Conservation (phyloP, 2,888 invertebrate genomes). For the Digitonthophagus gazella region DNA sequence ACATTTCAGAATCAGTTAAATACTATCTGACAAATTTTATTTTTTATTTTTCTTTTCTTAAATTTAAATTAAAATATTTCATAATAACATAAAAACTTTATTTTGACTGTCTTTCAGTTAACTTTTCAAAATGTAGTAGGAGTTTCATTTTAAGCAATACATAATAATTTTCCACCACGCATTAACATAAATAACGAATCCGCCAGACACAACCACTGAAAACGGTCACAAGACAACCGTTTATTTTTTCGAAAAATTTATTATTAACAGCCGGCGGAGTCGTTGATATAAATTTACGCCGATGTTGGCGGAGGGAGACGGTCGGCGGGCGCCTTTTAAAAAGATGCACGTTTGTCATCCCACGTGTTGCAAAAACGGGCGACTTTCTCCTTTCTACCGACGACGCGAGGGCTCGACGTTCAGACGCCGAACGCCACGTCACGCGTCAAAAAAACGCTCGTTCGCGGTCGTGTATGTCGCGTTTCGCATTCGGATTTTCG, state of each 20-base stretch:
- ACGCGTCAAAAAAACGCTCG: slow-evolving; percentile 3
- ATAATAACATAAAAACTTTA: neutral
- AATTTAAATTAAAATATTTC: neutral
- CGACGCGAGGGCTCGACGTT: neutral
- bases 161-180: too few relatives aligned
- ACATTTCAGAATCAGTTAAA: neutral
- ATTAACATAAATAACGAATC: too few relatives aligned
- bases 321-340: slow-evolving; percentile 3
- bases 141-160: too few relatives aligned
- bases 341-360: slow-evolving; percentile 24
- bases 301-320: neutral
- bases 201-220: neutral
- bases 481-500: slow-evolving; percentile 7
- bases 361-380: slow-evolving; percentile 24
- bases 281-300: neutral
- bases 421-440: slow-evolving; percentile 1
- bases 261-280: neutral
- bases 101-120: too few relatives aligned
- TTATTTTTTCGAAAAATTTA: neutral
- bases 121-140: too few relatives aligned
- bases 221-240: neutral
- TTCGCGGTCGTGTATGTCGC: slow-evolving; percentile 1
- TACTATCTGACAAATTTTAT: too few relatives aligned
- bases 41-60: too few relatives aligned
- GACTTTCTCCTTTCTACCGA: slow-evolving; percentile 26